Percentiles rank a stretch among this genome's conserved stretches.
phyloP scores from a whole-genome alignment of 1,140 invertebrate genomes.

The Ooceraea biroi region DNA sequence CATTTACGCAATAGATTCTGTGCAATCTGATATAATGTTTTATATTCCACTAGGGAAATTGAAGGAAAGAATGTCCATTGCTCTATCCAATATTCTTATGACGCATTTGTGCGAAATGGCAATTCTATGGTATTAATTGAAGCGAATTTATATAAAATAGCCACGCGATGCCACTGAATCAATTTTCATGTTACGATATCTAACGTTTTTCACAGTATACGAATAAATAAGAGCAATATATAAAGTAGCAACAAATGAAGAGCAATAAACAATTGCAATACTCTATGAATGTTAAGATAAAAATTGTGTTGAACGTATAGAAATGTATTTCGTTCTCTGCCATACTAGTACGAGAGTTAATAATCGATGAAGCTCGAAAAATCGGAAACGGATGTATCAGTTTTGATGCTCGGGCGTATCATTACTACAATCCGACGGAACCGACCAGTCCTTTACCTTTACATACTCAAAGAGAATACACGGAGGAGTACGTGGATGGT shows the following conservation, averaged over 20 bases:
- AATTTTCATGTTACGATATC: slow-evolving; percentile 15
- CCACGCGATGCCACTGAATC: slow-evolving; percentile 11
- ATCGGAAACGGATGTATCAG: not conserved
- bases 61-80: not conserved
- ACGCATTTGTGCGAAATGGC: not conserved
- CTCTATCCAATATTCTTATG: not conserved
- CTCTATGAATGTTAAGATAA: no score
- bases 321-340: not conserved
- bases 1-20: not conserved
- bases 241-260: no score
- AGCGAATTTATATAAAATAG: slow-evolving; percentile 10
- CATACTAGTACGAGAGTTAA: not conserved
- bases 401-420: not conserved
- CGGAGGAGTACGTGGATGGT: not conserved
- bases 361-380: not conserved
- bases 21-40: not conserved
- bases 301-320: no score
- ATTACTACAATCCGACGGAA: not conserved
- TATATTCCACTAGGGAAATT: slow-evolving; percentile 20
- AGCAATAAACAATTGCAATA: no score
- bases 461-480: slow-evolving; percentile 16
- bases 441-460: slow-evolving; percentile 10
- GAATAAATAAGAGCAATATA: slow-evolving; percentile 16
- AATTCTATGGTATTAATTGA: not conserved
- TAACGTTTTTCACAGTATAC: not conserved